phyloP scores from a whole-genome alignment of 1,140 invertebrate genomes.

The Pseudomyrmex pallidus region DNA sequence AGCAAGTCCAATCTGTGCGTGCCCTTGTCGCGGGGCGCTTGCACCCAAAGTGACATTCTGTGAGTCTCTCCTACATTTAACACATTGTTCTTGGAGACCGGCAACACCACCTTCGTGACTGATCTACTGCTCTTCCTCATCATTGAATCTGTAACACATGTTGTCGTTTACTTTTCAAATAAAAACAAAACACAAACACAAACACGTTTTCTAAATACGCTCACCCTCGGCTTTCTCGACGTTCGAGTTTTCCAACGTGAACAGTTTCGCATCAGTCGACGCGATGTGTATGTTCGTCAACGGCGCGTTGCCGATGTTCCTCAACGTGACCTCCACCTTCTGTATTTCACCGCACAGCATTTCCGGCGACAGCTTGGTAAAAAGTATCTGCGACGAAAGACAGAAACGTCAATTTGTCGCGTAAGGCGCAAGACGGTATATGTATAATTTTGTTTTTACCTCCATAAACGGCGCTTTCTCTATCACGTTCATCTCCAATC shows the following conservation, averaged over 20 bases:
- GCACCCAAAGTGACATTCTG: slow-evolving; percentile 88
- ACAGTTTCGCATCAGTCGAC: slow-evolving; percentile 89
- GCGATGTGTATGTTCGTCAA: slow-evolving; percentile 89
- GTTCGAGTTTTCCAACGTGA: slow-evolving; percentile 86
- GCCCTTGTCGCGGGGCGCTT: slow-evolving; percentile 88
- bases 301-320: slow-evolving; percentile 89
- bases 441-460: slow-evolving; percentile 81
- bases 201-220: slow-evolving; percentile 70
- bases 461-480: slow-evolving; percentile 90
- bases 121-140: slow-evolving; percentile 84
- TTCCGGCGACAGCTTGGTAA: slow-evolving; percentile 88
- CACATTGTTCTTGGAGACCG: slow-evolving; percentile 73
- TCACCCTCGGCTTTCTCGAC: slow-evolving; percentile 80
- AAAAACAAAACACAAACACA: too few species aligned
- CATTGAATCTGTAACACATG: slow-evolving; percentile 79
- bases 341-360: slow-evolving; percentile 91
- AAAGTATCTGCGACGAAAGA: slow-evolving; percentile 86
- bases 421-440: not conserved
- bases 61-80: slow-evolving; percentile 86
- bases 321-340: slow-evolving; percentile 88
- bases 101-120: slow-evolving; percentile 84
- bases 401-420: slow-evolving; percentile 1
- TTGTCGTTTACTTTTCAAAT: slow-evolving; percentile 55
- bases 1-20: slow-evolving; percentile 88
- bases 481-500: slow-evolving; percentile 88